These are phyloP conservation scores for Lithophane semibrunnea DNA, from an alignment of 2,888 invertebrate genomes.

Conservation along the genomic window DNA sequence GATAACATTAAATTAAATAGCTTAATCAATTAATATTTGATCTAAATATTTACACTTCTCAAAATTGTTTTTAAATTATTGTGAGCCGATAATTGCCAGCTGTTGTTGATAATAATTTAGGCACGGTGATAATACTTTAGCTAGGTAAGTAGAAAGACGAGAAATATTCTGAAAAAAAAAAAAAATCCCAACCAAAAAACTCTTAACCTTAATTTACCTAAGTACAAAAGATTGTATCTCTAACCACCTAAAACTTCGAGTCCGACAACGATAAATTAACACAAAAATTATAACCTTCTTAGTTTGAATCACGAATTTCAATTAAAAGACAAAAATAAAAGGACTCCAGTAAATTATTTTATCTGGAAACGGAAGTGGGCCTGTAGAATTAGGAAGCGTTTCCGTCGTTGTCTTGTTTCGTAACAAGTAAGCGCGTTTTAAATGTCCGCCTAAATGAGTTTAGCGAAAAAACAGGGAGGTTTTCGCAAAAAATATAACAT, in stretches of 20 bases:
- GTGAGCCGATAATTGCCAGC: neutral
- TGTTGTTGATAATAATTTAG: neutral
- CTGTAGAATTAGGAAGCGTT: conserved; percentile 8
- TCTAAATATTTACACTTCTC: neutral
- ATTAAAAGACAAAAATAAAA: conserved; percentile 26
- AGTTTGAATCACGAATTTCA: conserved; percentile 27
- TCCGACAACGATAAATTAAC: neutral
- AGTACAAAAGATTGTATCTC: neutral
- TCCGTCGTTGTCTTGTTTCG: conserved; percentile 25
- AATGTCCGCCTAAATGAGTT: conserved; percentile 7
- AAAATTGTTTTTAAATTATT: neutral
- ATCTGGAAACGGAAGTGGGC: conserved; percentile 39
- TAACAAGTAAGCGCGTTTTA: conserved; percentile 17
- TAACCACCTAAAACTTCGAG: neutral
- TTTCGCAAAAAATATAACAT: neutral
- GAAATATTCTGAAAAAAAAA: neutral
- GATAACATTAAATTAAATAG: too few species aligned
- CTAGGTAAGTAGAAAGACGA: neutral
- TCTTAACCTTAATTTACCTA: neutral
- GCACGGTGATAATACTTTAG: neutral
- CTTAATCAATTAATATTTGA: conserved; percentile 8
- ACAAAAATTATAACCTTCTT: conserved; percentile 1
- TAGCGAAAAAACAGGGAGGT: neutral
- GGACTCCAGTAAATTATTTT: conserved; percentile 28
- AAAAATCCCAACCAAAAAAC: too few species aligned